These are phyloP conservation scores for Phalera bucephala DNA, from an alignment of 2,888 invertebrate genomes.

Conservation along the genomic window DNA sequence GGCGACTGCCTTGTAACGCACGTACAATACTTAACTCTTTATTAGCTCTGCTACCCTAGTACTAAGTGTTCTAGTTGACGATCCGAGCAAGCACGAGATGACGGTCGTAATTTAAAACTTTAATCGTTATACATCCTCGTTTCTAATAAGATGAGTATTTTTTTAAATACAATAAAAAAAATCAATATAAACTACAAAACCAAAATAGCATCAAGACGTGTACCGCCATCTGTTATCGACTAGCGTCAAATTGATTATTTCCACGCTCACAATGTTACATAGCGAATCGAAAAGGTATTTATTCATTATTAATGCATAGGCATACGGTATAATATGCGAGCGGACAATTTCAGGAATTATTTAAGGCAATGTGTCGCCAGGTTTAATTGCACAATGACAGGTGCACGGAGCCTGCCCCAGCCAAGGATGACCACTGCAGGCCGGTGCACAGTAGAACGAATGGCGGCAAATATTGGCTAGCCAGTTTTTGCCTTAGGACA, in stretches of 20 bases:
- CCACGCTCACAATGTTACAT: not conserved
- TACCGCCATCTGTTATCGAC: slow-evolving; percentile 71
- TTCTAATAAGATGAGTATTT: slow-evolving; percentile 27
- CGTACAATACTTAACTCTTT: slow-evolving; percentile 40
- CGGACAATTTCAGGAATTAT: slow-evolving; percentile 61
- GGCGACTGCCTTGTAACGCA: slow-evolving; percentile 27
- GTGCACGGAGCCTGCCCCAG: slow-evolving; percentile 56
- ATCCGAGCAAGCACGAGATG: slow-evolving; percentile 67
- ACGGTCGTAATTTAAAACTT: slow-evolving; percentile 42
- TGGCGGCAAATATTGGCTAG: slow-evolving; percentile 57
- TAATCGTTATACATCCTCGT: slow-evolving; percentile 30
- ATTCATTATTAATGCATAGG: slow-evolving; percentile 8
- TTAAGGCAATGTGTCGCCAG: slow-evolving; percentile 71
- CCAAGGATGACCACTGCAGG: slow-evolving; percentile 71
- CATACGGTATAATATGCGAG: slow-evolving; percentile 24
- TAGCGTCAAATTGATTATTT: slow-evolving; percentile 42
- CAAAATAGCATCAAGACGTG: slow-evolving; percentile 13
- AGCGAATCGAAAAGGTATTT: slow-evolving; percentile 8
- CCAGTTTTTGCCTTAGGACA: slow-evolving; percentile 50
- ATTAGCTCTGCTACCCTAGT: slow-evolving; percentile 59
- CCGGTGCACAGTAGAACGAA: slow-evolving; percentile 60
- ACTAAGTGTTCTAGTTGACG: slow-evolving; percentile 80
- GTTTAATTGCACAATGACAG: slow-evolving; percentile 75
- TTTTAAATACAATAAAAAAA: slow-evolving; percentile 17
- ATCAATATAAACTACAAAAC: slow-evolving; percentile 14